Conservation (phyloP, 2,797 vertebrate genomes). For the Emys orbicularis region DNA sequence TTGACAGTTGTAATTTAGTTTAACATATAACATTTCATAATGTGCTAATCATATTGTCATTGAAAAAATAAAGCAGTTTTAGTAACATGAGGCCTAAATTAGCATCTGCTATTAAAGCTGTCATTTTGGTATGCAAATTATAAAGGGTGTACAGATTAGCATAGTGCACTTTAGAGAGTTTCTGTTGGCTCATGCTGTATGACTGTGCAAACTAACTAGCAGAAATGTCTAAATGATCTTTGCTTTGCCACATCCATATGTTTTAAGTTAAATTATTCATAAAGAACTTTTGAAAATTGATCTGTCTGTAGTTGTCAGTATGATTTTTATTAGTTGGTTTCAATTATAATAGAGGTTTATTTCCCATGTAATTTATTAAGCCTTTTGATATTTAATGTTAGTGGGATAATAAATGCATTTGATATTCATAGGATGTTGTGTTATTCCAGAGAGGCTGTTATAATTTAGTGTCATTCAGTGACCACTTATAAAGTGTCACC, state of each 20-base stretch:
- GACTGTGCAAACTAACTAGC: not conserved
- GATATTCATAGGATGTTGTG: fast-evolving
- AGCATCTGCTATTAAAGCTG: not conserved
- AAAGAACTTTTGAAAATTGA: not conserved
- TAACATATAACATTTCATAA: not conserved
- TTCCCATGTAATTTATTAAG: not conserved
- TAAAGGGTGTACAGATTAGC: not conserved
- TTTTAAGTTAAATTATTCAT: not conserved
- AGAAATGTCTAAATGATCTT: not conserved
- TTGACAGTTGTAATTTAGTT: not conserved
- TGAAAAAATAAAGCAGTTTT: not conserved
- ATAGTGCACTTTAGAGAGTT: not conserved
- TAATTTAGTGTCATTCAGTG: not conserved
- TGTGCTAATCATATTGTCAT: not conserved
- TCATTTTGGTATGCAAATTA: not conserved
- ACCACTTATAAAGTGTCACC: not conserved
- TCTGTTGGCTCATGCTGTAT: not conserved
- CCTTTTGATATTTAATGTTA: not conserved
- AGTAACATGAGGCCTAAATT: not conserved
- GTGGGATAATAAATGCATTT: not conserved
- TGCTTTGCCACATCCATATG: not conserved
- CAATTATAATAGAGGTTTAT: not conserved
- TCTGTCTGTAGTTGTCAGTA: not conserved
- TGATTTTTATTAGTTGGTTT: not conserved
- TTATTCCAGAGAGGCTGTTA: not conserved